phyloP scores from a whole-genome alignment of 2,888 invertebrate genomes.

The Drosophila multiciliata region DNA sequence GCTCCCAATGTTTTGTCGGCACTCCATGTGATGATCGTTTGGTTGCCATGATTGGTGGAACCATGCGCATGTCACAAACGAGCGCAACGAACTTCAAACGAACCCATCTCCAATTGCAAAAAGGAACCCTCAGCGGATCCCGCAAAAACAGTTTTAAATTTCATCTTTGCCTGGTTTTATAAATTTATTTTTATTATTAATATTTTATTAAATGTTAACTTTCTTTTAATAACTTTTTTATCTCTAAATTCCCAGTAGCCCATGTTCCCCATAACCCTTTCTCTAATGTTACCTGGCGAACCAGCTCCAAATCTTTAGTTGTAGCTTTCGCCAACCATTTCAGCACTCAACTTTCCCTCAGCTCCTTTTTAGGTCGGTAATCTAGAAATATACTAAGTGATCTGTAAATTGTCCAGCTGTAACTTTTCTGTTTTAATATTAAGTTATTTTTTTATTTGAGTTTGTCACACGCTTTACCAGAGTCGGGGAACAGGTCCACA shows the following conservation, averaged over 20 bases:
- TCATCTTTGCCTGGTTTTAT: background rate
- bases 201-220: background rate
- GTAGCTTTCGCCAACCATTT: constrained; percentile 30
- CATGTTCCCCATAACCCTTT: background rate
- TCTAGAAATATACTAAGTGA: constrained; percentile 55
- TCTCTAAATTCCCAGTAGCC: background rate
- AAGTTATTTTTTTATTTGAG: background rate
- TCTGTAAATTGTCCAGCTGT: constrained; percentile 20
- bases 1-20: constrained; percentile 16
- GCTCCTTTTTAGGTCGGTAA: constrained; percentile 53
- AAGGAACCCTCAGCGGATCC: constrained; percentile 11
- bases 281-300: background rate
- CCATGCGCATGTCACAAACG: constrained; percentile 73
- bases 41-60: constrained; percentile 68
- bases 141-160: background rate
- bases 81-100: constrained; percentile 60
- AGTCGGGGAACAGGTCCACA: constrained; percentile 16
- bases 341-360: constrained; percentile 50
- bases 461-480: constrained; percentile 57
- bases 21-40: constrained; percentile 42
- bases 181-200: background rate
- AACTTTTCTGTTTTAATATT: background rate
- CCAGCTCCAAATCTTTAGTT: background rate
- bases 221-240: background rate
- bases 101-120: constrained; percentile 9